Evolutionary conservation across 2,888 invertebrate genomes (phyloP).

Genomic region (Catocala nupta): DNA sequence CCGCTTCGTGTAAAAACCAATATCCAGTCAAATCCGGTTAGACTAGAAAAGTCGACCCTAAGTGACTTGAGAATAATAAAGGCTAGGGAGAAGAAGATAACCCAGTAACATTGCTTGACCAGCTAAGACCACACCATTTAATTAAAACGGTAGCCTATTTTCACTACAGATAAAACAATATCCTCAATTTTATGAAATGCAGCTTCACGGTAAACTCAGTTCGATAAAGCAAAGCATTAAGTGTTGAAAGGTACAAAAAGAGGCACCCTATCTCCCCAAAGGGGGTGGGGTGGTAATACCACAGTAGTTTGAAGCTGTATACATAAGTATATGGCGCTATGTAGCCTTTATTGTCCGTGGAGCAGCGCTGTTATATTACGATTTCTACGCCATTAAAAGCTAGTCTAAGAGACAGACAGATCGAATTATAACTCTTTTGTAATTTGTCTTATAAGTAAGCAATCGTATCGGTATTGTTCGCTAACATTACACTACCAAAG

Average conservation of each 20-base stretch:
- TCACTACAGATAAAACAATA: not conserved
- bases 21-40: too few species aligned
- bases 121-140: too few species aligned
- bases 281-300: slow-evolving; percentile 24
- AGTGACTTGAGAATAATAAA: too few species aligned
- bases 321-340: slow-evolving; percentile 26
- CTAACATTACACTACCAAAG: too few species aligned
- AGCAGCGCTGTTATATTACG: slow-evolving; percentile 56
- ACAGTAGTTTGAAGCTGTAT: slow-evolving; percentile 39
- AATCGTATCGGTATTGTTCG: too few species aligned
- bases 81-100: too few species aligned
- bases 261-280: slow-evolving; percentile 17
- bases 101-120: too few species aligned
- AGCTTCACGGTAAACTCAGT: slow-evolving; percentile 19
- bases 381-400: slow-evolving; percentile 51
- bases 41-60: too few species aligned
- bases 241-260: slow-evolving; percentile 49
- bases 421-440: not conserved
- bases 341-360: slow-evolving; percentile 57
- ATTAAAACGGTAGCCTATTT: too few species aligned
- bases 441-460: too few species aligned
- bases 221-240: slow-evolving; percentile 30
- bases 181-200: slow-evolving; percentile 5
- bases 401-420: slow-evolving; percentile 45
- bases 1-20: too few species aligned